phyloP scores from a whole-genome alignment of 2,888 invertebrate genomes.

The Dendrolimus pini region DNA sequence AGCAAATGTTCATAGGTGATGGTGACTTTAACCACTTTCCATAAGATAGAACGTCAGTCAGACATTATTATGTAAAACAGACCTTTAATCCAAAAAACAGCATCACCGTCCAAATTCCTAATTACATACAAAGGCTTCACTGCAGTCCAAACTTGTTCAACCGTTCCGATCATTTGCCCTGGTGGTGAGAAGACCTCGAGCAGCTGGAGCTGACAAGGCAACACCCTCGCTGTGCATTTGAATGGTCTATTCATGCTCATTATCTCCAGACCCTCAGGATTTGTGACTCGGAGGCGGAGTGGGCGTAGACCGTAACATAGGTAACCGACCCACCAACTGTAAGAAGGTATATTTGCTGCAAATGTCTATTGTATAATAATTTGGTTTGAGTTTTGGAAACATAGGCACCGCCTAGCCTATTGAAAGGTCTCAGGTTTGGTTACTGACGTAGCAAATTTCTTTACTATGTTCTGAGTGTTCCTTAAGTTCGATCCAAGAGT shows the following conservation, averaged over 20 bases:
- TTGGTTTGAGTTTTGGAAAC: too few relatives aligned
- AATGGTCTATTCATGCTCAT: slow-evolving; percentile 88
- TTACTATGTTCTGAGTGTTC: too few relatives aligned
- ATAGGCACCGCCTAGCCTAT: too few relatives aligned
- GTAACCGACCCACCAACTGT: slow-evolving; percentile 63
- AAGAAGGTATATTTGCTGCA: not conserved
- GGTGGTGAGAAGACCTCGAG: slow-evolving; percentile 80
- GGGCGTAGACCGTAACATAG: slow-evolving; percentile 57
- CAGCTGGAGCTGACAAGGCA: slow-evolving; percentile 87
- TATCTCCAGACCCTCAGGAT: slow-evolving; percentile 61
- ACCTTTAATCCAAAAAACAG: slow-evolving; percentile 85
- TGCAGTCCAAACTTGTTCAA: slow-evolving; percentile 85
- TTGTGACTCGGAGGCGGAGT: slow-evolving; percentile 42
- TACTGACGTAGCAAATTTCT: too few relatives aligned
- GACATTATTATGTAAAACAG: slow-evolving; percentile 3
- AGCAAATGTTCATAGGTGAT: too few relatives aligned
- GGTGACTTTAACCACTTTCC: too few relatives aligned
- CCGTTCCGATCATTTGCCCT: slow-evolving; percentile 79
- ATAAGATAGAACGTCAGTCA: too few relatives aligned
- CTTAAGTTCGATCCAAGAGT: too few relatives aligned
- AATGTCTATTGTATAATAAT: too few relatives aligned
- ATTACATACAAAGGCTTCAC: slow-evolving; percentile 83
- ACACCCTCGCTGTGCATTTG: slow-evolving; percentile 85
- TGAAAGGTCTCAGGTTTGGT: too few relatives aligned
- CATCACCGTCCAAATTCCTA: slow-evolving; percentile 81